Base-by-base conservation (phyloP, 2,888 invertebrate species). In the Drosophila incognita region DNA sequence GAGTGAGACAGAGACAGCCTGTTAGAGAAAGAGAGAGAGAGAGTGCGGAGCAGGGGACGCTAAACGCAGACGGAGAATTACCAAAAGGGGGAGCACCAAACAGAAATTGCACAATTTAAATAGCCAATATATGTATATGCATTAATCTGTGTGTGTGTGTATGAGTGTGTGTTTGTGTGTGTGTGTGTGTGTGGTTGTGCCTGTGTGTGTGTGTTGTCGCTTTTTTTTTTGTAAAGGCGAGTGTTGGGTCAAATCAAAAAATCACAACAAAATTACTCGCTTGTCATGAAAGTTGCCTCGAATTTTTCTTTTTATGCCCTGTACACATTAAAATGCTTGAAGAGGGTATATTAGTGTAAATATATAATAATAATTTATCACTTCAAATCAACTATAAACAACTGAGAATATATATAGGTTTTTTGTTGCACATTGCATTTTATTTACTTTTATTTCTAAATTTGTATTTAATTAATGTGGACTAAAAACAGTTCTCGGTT, bases 231-330 rank as follows among this genome's bases (percentile, higher is more conserved):
- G 72, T 57, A 54, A 56, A 64, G 61, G 54, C 67, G 81, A 79
- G 75, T 86, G 86, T 86, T 86, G 89, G 84, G 84, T 83, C 83
- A 82, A 86, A 86, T 89, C 88, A 83, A 84, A 89, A 89, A 87
- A 87, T 89, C 87, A 87, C 86, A 85, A 89, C 88, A 80, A 89
- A 87, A 85, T 89, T 89, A 89, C 87, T 89, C 77, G 89, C 78
- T 81, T 87, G 85, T 87, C 89, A 87, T 87, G 87, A 87, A 85
- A 85, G 85, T 87, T 87, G 87, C 82, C 83, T 81, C 76, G 78
- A 80, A 74, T 79, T 78, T 80, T 70, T 71, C 57, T 74, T 62
- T 63, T 61, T 70, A 60, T 66, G 36, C 76, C 61, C 53, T 35
- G 38, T 13, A 56, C 42, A 42, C 42, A 61, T 33, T 29, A 36